These are phyloP conservation scores for Helicoverpa armigera DNA, from an alignment of 1,140 invertebrate species.

Conservation along the genomic window DNA sequence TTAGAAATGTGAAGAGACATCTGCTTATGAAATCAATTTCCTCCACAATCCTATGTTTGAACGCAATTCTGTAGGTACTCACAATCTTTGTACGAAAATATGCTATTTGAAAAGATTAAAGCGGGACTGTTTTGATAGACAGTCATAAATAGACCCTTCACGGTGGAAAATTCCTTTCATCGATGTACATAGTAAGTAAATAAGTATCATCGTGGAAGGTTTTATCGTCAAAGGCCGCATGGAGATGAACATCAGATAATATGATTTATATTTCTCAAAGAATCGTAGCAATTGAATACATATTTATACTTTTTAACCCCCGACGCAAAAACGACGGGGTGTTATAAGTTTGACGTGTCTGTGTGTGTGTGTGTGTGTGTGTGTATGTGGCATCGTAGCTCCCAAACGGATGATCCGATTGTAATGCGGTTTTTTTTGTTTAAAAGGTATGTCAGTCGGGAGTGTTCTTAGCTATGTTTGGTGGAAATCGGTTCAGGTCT, in stretches of 20 bases:
- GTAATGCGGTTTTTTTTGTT: no score
- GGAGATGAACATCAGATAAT: conserved; percentile 60
- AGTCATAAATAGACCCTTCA: conserved; percentile 65
- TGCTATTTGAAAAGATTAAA: conserved; percentile 66
- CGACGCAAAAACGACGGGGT: no score
- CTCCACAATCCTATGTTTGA: conserved; percentile 50
- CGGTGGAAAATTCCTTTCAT: conserved; percentile 62
- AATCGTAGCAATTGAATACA: conserved; percentile 45
- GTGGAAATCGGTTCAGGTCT: no score
- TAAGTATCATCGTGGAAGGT: conserved; percentile 61
- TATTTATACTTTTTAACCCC: conserved; percentile 40
- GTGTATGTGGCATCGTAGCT: no score
- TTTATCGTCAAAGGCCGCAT: conserved; percentile 61
- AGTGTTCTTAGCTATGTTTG: no score
- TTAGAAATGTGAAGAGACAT: conserved; percentile 41
- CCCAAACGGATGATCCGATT: no score
- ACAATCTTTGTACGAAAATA: conserved; percentile 54
- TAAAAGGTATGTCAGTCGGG: no score
- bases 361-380: no score
- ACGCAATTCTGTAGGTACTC: conserved; percentile 44
- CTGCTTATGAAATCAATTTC: conserved; percentile 57
- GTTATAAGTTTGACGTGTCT: no score
- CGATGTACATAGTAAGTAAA: conserved; percentile 61
- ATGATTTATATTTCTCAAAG: conserved; percentile 57
- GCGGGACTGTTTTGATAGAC: conserved; percentile 61